Percentiles rank a stretch among this genome's conserved stretches.
Conservation (phyloP, 2,113 vertebrate species). For the human (Homo sapiens) region DNA sequence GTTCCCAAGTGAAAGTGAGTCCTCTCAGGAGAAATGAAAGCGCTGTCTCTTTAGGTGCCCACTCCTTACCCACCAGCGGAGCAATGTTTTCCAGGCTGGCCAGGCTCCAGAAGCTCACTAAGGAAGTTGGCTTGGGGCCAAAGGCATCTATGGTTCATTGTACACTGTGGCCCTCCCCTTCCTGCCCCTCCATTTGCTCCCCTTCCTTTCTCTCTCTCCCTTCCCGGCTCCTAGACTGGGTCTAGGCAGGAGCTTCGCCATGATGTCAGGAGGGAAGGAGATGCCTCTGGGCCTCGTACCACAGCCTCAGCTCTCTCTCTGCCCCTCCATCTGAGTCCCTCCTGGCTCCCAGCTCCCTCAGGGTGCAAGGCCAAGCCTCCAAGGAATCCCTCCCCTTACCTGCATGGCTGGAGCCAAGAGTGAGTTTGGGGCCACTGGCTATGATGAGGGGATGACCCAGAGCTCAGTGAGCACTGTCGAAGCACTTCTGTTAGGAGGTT, state of each 20-base stretch:
- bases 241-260: background rate
- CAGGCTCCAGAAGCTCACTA: background rate
- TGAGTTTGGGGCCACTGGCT: background rate
- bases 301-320: background rate
- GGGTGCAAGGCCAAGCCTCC: background rate
- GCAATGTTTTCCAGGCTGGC: background rate
- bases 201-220: background rate
- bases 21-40: background rate
- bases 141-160: background rate
- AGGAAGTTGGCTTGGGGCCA: slow-evolving; percentile 31
- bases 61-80: background rate
- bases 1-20: slow-evolving; percentile 18
- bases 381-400: background rate
- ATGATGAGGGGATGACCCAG: background rate
- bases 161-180: background rate
- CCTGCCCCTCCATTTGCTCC: background rate
- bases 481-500: background rate
- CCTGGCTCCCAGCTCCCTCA: background rate
- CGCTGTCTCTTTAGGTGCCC: background rate
- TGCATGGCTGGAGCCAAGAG: background rate
- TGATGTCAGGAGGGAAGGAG: background rate
- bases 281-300: background rate
- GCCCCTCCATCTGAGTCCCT: background rate
- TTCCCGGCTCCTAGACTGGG: background rate
- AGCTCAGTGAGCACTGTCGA: background rate